phyloP scores from a whole-genome alignment of 2,888 invertebrate genomes.

The Eupithecia subumbrata region DNA sequence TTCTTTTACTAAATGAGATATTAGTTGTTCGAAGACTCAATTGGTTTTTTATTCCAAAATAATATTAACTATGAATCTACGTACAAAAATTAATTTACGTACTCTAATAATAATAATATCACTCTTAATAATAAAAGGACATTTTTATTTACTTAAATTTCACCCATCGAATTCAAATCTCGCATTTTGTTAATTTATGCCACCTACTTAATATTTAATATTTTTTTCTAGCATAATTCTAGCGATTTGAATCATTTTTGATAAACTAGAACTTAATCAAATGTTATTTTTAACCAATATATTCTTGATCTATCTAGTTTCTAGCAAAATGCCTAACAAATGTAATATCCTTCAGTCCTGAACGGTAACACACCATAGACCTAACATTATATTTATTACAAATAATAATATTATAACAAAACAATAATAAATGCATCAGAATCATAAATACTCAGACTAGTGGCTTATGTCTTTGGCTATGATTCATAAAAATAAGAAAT shows the following conservation, averaged over 20 bases:
- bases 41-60: slow-evolving; percentile 32
- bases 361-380: slow-evolving; percentile 65
- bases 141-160: slow-evolving; percentile 10
- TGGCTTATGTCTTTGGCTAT: slow-evolving; percentile 76
- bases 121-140: slow-evolving; percentile 22
- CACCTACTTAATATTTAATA: neutral
- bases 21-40: slow-evolving; percentile 30
- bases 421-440: slow-evolving; percentile 63
- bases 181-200: neutral
- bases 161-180: slow-evolving; percentile 6
- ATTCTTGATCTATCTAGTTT: slow-evolving; percentile 39
- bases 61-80: slow-evolving; percentile 29
- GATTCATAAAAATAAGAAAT: slow-evolving; percentile 51
- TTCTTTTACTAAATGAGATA: slow-evolving; percentile 32
- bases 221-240: slow-evolving; percentile 7
- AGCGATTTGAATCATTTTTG: slow-evolving; percentile 1
- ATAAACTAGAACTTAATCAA: neutral
- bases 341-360: slow-evolving; percentile 50
- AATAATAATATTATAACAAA: slow-evolving; percentile 51
- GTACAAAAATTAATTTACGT: slow-evolving; percentile 34
- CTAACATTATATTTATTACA: slow-evolving; percentile 37
- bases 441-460: slow-evolving; percentile 77
- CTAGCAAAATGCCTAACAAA: slow-evolving; percentile 46
- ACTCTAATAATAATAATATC: slow-evolving; percentile 23
- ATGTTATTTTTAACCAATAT: neutral